phyloP scores from a whole-genome alignment of 2,888 invertebrate genomes.

The Eristalis intricaria region DNA sequence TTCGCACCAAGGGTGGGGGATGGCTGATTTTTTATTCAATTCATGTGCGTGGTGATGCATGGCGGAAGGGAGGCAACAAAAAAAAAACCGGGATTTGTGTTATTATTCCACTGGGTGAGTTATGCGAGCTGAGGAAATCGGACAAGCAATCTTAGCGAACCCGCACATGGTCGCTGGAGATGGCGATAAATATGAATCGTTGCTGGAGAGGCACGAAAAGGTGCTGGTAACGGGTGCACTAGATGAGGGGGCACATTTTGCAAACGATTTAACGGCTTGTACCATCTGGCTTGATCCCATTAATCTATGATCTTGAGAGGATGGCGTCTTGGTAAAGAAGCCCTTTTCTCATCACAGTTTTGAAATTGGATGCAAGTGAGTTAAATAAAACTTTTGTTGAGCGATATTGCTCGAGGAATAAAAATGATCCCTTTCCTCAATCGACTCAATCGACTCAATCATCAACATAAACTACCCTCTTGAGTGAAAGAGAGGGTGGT shows the following conservation, averaged over 20 bases:
- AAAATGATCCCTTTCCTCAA: no score
- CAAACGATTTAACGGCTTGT: no score
- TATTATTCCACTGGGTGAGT: neutral
- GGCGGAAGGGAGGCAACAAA: neutral
- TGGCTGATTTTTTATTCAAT: neutral
- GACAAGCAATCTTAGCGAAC: neutral
- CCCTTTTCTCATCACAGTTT: no score
- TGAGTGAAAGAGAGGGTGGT: no score
- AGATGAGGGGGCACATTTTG: neutral
- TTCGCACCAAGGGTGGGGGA: neutral
- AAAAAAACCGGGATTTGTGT: neutral
- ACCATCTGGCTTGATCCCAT: no score
- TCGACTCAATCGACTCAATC: no score
- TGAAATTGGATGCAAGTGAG: no score
- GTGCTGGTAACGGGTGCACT: neutral
- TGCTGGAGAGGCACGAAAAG: neutral
- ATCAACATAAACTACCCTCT: no score
- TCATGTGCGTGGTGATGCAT: neutral
- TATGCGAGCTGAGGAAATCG: neutral
- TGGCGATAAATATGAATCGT: neutral
- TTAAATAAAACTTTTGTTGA: no score
- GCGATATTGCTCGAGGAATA: no score
- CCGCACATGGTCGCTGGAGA: neutral
- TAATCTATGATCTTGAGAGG: no score
- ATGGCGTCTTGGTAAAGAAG: no score